Percentiles rank a stretch among this genome's conserved stretches.
These are phyloP conservation scores for Prinia subflava DNA, from an alignment of 2,113 vertebrate genomes.

Conservation along the genomic window DNA sequence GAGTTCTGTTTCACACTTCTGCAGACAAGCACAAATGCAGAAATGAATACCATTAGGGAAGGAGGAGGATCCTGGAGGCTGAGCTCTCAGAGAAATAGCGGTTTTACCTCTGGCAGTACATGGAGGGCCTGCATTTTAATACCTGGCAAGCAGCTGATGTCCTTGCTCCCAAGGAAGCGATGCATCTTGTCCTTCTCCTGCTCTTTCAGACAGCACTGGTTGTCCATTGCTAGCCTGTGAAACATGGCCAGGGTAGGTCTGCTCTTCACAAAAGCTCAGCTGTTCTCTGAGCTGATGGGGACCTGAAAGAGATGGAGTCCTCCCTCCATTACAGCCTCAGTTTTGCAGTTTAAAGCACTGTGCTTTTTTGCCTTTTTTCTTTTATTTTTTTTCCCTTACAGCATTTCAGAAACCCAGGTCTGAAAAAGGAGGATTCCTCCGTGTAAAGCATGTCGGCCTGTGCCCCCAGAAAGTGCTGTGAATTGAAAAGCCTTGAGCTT, in stretches of 20 bases:
- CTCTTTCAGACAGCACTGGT: not conserved
- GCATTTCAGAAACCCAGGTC: not conserved
- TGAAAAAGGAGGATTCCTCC: not conserved
- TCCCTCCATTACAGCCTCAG: not conserved
- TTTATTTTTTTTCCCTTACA: not conserved
- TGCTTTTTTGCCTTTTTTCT: not conserved
- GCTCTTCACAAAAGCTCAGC: not conserved
- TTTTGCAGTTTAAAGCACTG: not conserved
- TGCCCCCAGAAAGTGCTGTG: not conserved
- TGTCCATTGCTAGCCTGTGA: not conserved
- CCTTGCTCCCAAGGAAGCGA: not conserved
- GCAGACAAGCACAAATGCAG: not conserved
- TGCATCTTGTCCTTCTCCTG: not conserved
- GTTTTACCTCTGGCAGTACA: not conserved
- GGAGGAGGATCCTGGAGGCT: not conserved
- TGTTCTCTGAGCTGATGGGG: not conserved
- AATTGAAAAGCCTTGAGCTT: not conserved
- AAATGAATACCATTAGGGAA: not conserved
- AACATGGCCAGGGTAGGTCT: not conserved
- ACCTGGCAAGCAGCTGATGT: not conserved
- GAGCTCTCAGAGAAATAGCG: not conserved
- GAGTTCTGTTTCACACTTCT: slow-evolving; percentile 26
- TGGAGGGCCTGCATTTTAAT: not conserved
- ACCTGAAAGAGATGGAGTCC: not conserved
- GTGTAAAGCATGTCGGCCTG: not conserved